Base-by-base conservation (phyloP, 2,797 vertebrate genomes). In the Mareca strepera region DNA sequence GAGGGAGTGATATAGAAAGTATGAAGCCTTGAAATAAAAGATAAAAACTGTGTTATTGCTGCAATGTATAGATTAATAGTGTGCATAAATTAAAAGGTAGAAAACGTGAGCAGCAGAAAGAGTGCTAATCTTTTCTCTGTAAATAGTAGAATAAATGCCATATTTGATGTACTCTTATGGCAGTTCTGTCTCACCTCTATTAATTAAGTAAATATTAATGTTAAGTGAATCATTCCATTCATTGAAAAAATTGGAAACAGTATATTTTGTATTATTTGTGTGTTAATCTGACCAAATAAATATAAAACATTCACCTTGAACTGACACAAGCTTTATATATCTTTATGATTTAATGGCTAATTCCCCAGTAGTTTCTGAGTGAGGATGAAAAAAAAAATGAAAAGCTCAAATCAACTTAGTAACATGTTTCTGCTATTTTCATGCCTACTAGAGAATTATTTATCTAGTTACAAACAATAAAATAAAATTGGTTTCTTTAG, bases 401-500 rank as follows among this genome's bases (percentile, higher is more conserved):
- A 94, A 88, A 78, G 26, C 46, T 59, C 26, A 83, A 52, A 87
- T 53, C 8, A 94, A 69, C 15, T 92, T 74, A 46, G 37, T 56
- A 74, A 46, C 20, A 33, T 20, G 18, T 41, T 79, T 95, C 75
- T 75, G 29, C 39, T 85, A 11, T 76, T 91, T 93, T 83, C 60
- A 74, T 85, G 20, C 11, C 35, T 93, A 68, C 41, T 91, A 56
- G 55, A 92, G 64, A 96, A 62, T 87, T 92, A 96, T 91, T 96
- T 97, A 93, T 91, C 68, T 68, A 22, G 29, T 94, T 75, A 50
- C 17, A 92, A 96, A 95, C 52, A 95, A 63, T 90, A 87, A 96
- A 96, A 96, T 82, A 60, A 95, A 93, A 94, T 89, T 91, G 50
- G 12, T 14, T 89, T 89, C 79, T 94, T 96, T 94, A 95, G 29